phyloP scores from a whole-genome alignment of 2,888 invertebrate genomes.

The Heliothis peltigera region DNA sequence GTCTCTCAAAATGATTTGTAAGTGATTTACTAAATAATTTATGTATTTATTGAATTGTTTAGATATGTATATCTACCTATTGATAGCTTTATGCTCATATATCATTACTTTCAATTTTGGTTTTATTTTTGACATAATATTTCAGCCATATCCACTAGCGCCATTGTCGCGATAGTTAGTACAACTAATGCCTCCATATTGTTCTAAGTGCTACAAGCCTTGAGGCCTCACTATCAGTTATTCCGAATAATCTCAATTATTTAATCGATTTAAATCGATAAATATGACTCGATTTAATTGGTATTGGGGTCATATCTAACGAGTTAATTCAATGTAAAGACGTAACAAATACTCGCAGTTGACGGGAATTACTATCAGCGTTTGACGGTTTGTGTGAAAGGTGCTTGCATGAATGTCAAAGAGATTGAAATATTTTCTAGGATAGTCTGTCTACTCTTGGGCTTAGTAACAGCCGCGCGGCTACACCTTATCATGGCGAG shows the following conservation, averaged over 20 bases:
- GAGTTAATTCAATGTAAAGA: conserved; percentile 18
- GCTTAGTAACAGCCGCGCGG: too few relatives aligned
- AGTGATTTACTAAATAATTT: too few relatives aligned
- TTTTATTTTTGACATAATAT: conserved; percentile 45
- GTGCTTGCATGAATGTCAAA: conserved; percentile 7
- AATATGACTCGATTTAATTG: conserved; percentile 4
- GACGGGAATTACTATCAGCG: conserved; percentile 21
- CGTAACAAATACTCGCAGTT: conserved; percentile 14
- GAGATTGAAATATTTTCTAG: not conserved
- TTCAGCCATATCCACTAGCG: conserved; percentile 45
- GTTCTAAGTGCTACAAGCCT: conserved; percentile 50
- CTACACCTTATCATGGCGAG: too few relatives aligned
- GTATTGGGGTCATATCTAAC: not conserved
- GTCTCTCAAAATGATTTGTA: conserved; percentile 10
- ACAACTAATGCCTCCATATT: conserved; percentile 45
- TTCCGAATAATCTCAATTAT: conserved; percentile 41
- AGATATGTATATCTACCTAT: not conserved
- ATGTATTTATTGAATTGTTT: not conserved
- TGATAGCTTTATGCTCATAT: conserved; percentile 43
- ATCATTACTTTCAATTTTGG: conserved; percentile 46
- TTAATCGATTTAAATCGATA: conserved; percentile 20
- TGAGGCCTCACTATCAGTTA: conserved; percentile 36
- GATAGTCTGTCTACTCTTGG: too few relatives aligned
- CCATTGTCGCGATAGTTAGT: conserved; percentile 41
- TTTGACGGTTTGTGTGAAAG: not conserved